phyloP scores from a whole-genome alignment of 2,113 vertebrate genomes.

The Cyphomyrus discorhynchus region DNA sequence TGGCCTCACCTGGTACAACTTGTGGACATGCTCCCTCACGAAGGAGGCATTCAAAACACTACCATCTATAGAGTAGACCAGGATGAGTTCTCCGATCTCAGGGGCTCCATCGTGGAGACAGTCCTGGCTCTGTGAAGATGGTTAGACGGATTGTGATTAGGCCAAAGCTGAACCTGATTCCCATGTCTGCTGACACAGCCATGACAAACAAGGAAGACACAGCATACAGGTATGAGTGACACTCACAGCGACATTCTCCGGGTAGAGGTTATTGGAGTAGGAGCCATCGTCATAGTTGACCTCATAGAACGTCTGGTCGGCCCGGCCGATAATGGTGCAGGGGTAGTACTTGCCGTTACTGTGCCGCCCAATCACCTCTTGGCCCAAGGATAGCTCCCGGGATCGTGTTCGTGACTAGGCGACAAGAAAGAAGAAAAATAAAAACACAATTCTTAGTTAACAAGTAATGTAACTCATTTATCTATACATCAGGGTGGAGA shows the following conservation, averaged over 20 bases:
- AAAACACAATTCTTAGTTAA: neutral
- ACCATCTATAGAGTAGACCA: slow-evolving; percentile 70
- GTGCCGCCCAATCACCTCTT: slow-evolving; percentile 83
- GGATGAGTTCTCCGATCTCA: slow-evolving; percentile 68
- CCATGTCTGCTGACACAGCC: neutral
- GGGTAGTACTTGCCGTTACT: slow-evolving; percentile 80
- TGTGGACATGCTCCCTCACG: slow-evolving; percentile 68
- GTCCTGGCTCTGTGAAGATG: slow-evolving; percentile 78
- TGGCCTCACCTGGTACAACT: slow-evolving; percentile 76
- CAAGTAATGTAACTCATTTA: neutral
- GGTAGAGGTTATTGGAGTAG: slow-evolving; percentile 90
- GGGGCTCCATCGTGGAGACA: slow-evolving; percentile 76
- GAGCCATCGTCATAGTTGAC: slow-evolving; percentile 94
- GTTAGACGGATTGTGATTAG: neutral
- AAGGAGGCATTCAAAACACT: slow-evolving; percentile 77
- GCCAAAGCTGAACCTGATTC: neutral
- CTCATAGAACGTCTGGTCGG: slow-evolving; percentile 82
- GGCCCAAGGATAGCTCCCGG: slow-evolving; percentile 67
- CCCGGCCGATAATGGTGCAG: slow-evolving; percentile 78
- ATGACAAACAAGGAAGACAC: neutral
- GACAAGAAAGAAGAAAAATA: neutral
- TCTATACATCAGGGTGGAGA: neutral
- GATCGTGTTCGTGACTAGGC: slow-evolving; percentile 34
- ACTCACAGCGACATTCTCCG: slow-evolving; percentile 85
- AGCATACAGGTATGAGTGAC: neutral